phyloP scores from a whole-genome alignment of 2,797 vertebrate species.

The Esox masquinongy region DNA sequence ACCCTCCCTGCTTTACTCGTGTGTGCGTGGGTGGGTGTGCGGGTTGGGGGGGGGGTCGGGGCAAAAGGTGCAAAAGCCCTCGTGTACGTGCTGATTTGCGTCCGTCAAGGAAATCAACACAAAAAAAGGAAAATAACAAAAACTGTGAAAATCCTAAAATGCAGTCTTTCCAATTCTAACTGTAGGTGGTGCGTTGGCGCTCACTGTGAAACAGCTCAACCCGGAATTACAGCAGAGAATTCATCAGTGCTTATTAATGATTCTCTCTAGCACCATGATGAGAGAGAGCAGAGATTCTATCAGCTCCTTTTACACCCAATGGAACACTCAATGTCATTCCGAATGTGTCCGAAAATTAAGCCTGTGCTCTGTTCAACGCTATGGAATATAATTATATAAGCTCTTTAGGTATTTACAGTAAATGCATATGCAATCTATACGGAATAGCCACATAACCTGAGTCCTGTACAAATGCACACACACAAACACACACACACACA shows the following conservation, averaged over 20 bases:
- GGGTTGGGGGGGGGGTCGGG: too few relatives aligned
- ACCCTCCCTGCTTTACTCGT: neutral
- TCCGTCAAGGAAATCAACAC: slow-evolving; percentile 54
- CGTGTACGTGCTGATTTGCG: slow-evolving; percentile 37
- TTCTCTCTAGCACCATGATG: slow-evolving; percentile 68
- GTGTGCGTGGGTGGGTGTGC: neutral
- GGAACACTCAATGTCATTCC: slow-evolving; percentile 78
- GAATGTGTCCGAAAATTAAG: slow-evolving; percentile 72
- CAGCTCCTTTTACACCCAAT: slow-evolving; percentile 58
- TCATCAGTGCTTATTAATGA: slow-evolving; percentile 80
- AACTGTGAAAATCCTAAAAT: slow-evolving; percentile 58
- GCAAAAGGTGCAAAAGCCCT: slow-evolving; percentile 13
- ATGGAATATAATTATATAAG: slow-evolving; percentile 26
- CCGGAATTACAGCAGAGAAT: slow-evolving; percentile 71
- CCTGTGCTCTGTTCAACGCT: slow-evolving; percentile 60
- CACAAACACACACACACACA: neutral
- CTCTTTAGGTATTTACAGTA: slow-evolving; percentile 6
- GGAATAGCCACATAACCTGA: neutral
- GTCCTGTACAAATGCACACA: neutral
- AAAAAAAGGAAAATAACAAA: slow-evolving; percentile 15
- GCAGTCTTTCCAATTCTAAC: slow-evolving; percentile 76
- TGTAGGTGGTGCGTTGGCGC: slow-evolving; percentile 70
- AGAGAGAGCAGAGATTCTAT: slow-evolving; percentile 58
- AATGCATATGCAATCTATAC: neutral
- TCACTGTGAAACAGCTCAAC: slow-evolving; percentile 58